Percentiles rank a stretch among this genome's conserved stretches.
phyloP scores from a whole-genome alignment of 2,888 invertebrate species.

The Carterocephalus palaemon region DNA sequence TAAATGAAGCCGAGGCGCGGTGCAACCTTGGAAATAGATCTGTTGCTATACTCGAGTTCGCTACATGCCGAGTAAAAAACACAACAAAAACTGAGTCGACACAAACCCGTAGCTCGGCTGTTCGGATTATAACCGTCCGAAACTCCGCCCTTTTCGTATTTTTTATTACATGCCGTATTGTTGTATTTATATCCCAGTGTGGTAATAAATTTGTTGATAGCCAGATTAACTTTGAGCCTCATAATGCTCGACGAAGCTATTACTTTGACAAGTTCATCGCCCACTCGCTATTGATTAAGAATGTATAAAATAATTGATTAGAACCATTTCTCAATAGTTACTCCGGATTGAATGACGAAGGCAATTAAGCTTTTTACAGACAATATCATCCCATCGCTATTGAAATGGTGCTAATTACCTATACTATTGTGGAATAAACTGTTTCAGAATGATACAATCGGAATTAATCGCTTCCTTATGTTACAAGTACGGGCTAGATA shows the following conservation, averaged over 20 bases:
- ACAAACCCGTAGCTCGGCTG: slow-evolving; percentile 52
- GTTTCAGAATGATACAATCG: slow-evolving; percentile 55
- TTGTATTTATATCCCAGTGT: slow-evolving; percentile 22
- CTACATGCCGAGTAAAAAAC: slow-evolving; percentile 58
- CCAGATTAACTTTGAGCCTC: slow-evolving; percentile 22
- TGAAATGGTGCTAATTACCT: slow-evolving; percentile 52
- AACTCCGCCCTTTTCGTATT: slow-evolving; percentile 62
- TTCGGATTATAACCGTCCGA: slow-evolving; percentile 65
- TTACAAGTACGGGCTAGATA: slow-evolving; percentile 31
- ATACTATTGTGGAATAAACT: slow-evolving; percentile 54
- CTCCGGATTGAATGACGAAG: slow-evolving; percentile 29
- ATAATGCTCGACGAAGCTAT: slow-evolving; percentile 15
- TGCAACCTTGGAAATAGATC: slow-evolving; percentile 69
- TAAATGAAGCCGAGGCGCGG: slow-evolving; percentile 49
- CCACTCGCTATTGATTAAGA: slow-evolving; percentile 6
- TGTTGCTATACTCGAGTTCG: slow-evolving; percentile 53
- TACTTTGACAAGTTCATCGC: slow-evolving; percentile 19
- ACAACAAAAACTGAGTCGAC: slow-evolving; percentile 57
- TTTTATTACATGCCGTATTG: slow-evolving; percentile 34
- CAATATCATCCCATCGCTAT: slow-evolving; percentile 47
- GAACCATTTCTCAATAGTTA: slow-evolving; percentile 50
- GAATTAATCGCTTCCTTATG: slow-evolving; percentile 47
- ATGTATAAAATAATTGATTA: slow-evolving; percentile 16
- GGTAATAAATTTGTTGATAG: slow-evolving; percentile 24
- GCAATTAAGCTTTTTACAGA: slow-evolving; percentile 35